phyloP scores from a whole-genome alignment of 1,140 invertebrate species.

The Hesperophylax magnus region DNA sequence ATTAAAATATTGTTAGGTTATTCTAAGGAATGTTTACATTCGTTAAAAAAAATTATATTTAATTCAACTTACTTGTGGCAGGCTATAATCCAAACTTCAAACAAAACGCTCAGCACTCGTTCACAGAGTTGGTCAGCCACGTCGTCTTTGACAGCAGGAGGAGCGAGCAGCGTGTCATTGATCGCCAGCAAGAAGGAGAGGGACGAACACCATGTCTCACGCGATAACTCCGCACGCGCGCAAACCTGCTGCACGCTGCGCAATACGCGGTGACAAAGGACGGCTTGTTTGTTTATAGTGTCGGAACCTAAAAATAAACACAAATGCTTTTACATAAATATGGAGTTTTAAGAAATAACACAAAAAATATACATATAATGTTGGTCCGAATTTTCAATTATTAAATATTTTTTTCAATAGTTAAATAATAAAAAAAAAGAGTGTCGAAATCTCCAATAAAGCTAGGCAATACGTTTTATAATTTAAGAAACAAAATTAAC shows the following conservation, averaged over 20 bases:
- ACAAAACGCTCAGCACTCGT: slow-evolving; percentile 91
- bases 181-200: slow-evolving; percentile 93
- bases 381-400: too few species aligned
- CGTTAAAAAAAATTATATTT: too few species aligned
- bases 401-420: too few species aligned
- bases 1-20: too few species aligned
- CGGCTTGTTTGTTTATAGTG: slow-evolving; percentile 93
- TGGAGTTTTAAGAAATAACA: too few species aligned
- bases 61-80: slow-evolving; percentile 73
- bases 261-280: slow-evolving; percentile 94
- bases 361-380: too few species aligned
- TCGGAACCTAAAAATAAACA: slow-evolving; percentile 77
- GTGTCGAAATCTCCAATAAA: too few species aligned
- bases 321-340: too few species aligned
- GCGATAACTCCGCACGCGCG: slow-evolving; percentile 84
- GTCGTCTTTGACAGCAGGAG: slow-evolving; percentile 93
- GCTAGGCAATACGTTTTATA: too few species aligned
- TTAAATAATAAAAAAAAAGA: too few species aligned
- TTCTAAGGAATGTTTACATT: too few species aligned
- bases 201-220: slow-evolving; percentile 92
- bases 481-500: too few species aligned
- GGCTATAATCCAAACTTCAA: slow-evolving; percentile 95
- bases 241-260: slow-evolving; percentile 90
- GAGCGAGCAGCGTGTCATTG: slow-evolving; percentile 91
- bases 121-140: slow-evolving; percentile 96